Conservation (phyloP, 2,888 invertebrate genomes). For the Acanthacorydalis orientalis region DNA sequence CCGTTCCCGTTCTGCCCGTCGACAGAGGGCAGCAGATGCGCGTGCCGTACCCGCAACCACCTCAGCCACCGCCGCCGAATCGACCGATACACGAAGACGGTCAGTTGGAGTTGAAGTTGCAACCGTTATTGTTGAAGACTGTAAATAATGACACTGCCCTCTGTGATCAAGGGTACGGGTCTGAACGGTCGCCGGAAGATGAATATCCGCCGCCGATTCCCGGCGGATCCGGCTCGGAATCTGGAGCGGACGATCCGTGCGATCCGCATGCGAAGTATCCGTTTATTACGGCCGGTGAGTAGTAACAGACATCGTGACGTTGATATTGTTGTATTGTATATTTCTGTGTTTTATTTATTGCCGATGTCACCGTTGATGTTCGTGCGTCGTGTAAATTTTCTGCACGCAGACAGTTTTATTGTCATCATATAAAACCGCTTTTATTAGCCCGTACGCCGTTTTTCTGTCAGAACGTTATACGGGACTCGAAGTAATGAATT, state of each 20-base stretch:
- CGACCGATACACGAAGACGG: neutral
- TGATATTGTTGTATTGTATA: no score
- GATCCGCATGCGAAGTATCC: slow-evolving; percentile 45
- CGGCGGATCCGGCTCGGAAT: slow-evolving; percentile 11
- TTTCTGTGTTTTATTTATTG: no score
- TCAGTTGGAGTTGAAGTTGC: neutral
- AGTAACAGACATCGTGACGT: no score
- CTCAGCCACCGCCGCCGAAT: neutral
- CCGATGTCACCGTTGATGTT: no score
- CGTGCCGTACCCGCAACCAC: neutral
- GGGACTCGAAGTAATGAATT: no score
- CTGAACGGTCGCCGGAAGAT: slow-evolving; percentile 60
- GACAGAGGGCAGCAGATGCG: neutral
- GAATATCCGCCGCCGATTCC: slow-evolving; percentile 43
- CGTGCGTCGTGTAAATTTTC: no score
- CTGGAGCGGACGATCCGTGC: slow-evolving; percentile 30
- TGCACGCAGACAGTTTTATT: no score
- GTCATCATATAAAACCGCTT: no score
- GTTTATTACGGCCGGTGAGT: slow-evolving; percentile 51
- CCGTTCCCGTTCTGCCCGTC: neutral
- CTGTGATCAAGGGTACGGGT: slow-evolving; percentile 60
- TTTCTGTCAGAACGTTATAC: no score
- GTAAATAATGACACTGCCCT: slow-evolving; percentile 23
- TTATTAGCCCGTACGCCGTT: no score
- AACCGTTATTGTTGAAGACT: slow-evolving; percentile 26